Base-by-base conservation (phyloP, 2,888 invertebrate species). In the Pharmacophagus antenor region DNA sequence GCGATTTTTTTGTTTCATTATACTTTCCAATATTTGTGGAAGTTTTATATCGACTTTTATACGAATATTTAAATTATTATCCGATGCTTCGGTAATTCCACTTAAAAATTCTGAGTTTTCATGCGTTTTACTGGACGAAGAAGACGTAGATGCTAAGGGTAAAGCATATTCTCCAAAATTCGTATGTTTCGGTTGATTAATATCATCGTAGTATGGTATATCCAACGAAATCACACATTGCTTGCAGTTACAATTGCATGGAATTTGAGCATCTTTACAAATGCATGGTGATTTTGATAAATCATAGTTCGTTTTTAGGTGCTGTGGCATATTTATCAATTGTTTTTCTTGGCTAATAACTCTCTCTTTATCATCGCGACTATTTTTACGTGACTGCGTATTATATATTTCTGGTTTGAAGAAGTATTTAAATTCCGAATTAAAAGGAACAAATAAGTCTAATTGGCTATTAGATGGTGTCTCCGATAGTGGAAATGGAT, bases 31-130 rank as follows among this genome's bases (percentile, higher is more conserved):
- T 41, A 73, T 61, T 69, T 81, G 85, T 37, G 88, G 88, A 46
- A 88, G 61, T 67, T 87, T 80, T 48, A 90, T 70, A 64, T 87
- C 87, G 37, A 90, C 74, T 70, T 89, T 89, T 44, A 89, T 76
- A 63, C 76, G 76, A 58, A 89, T 70, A 58, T 85, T 88, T 2
- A 89, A 61, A 41, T 77, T 76, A 65, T 83, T 79, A 1, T 79
- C 79, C 2, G 63, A 42, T 31, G 67, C 58, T 31, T 77, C 74
- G 27, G 31, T 5, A 10, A 46, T 31, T 63, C 58, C 21, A 64
- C 64, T 27, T 69, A 66, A 15, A 63, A 41, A 25, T 60, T 27
- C 58, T 20, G 54, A 23, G 8, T 49, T 53, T 49, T 62, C 48
- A 27, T 47, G 20, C 21, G 25, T 25, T 23, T 53, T 58, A 47